These are phyloP conservation scores for Platycnemis pennipes DNA, from an alignment of 2,888 invertebrate genomes.

Conservation along the genomic window DNA sequence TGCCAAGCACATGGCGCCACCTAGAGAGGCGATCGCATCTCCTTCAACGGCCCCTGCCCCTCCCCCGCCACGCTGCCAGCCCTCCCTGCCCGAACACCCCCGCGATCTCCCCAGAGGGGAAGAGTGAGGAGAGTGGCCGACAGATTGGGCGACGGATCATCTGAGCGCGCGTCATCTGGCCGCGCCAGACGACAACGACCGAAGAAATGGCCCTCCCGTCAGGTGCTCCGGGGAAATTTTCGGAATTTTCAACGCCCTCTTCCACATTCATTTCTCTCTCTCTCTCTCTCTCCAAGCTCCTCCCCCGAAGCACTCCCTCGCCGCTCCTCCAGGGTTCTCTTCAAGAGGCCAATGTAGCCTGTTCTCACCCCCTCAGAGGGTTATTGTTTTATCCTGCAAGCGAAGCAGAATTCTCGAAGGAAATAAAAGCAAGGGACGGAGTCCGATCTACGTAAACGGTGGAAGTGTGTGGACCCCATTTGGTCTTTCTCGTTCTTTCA, in stretches of 20 bases:
- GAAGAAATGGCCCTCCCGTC: neutral
- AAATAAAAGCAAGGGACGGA: neutral
- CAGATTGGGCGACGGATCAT: neutral
- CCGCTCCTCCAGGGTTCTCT: neutral
- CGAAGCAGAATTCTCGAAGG: neutral
- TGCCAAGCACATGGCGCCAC: constrained; percentile 18
- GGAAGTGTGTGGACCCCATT: too few relatives aligned
- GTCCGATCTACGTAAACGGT: neutral
- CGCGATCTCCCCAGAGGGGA: neutral
- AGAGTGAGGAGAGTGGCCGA: neutral
- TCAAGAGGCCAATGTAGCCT: neutral
- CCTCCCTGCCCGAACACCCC: neutral
- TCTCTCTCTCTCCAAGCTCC: neutral
- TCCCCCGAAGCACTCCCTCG: too few relatives aligned
- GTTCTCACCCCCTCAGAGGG: neutral
- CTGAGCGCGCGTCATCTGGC: neutral
- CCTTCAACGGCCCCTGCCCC: neutral
- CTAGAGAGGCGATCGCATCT: neutral
- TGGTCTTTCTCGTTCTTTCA: too few relatives aligned
- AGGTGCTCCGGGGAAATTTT: neutral
- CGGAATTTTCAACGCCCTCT: neutral
- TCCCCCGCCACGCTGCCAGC: too few relatives aligned
- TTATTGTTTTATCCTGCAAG: neutral
- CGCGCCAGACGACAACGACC: neutral
- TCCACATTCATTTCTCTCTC: neutral